Conservation (phyloP, 2,888 invertebrate genomes). For the Orchestes rusci region DNA sequence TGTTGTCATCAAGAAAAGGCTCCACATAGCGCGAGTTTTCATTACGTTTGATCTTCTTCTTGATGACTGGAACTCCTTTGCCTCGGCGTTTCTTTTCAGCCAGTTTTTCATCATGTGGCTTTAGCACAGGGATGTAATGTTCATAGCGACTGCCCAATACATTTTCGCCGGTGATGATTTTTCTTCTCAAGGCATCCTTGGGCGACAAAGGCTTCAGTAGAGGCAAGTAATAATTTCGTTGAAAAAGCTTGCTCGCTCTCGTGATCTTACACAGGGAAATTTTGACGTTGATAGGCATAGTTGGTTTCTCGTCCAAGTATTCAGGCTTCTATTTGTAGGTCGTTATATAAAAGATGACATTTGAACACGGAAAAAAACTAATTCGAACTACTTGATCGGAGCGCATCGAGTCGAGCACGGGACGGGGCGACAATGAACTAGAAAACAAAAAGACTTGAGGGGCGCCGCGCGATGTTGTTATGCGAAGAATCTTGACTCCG, state of each 20-base stretch:
- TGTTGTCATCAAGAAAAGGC: slow-evolving; percentile 39
- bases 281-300: slow-evolving; percentile 41
- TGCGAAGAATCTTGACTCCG: slow-evolving; percentile 25
- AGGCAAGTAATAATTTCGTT: slow-evolving; percentile 76
- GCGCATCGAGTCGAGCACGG: slow-evolving; percentile 30
- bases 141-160: slow-evolving; percentile 52
- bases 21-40: slow-evolving; percentile 37
- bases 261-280: slow-evolving; percentile 68
- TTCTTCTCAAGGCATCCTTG: slow-evolving; percentile 71
- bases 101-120: slow-evolving; percentile 42
- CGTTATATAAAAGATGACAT: slow-evolving; percentile 22
- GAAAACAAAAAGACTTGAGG: slow-evolving; percentile 27
- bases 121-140: slow-evolving; percentile 70
- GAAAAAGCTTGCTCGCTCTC: slow-evolving; percentile 68
- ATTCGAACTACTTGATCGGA: slow-evolving; percentile 20
- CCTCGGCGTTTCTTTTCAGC: slow-evolving; percentile 34
- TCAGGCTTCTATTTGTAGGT: slow-evolving; percentile 26
- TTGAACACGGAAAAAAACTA: slow-evolving; percentile 21
- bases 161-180: slow-evolving; percentile 68
- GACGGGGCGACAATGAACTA: slow-evolving; percentile 33
- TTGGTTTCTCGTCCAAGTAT: slow-evolving; percentile 3
- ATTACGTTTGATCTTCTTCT: slow-evolving; percentile 36
- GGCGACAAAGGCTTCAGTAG: slow-evolving; percentile 73
- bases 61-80: slow-evolving; percentile 41
- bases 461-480: slow-evolving; percentile 23